Evolutionary conservation across 2,888 invertebrate genomes (phyloP).

Genomic region (Pteria penguin): DNA sequence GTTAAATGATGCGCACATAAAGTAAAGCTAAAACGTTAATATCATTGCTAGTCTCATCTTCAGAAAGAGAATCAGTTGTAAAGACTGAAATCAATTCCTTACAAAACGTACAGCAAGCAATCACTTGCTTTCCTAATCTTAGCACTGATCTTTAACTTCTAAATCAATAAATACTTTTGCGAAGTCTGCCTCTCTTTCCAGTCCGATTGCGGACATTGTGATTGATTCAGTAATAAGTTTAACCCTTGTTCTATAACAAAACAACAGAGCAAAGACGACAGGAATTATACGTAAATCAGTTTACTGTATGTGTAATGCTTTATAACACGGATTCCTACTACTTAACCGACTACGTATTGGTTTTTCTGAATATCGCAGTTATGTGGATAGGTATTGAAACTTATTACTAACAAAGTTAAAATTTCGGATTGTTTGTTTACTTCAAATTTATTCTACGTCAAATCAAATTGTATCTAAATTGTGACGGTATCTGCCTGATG

Average conservation of each 20-base stretch:
- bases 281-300: neutral
- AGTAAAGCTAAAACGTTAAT: too few relatives aligned
- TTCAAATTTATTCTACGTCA: too few relatives aligned
- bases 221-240: neutral
- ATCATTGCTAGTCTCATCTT: too few relatives aligned
- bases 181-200: neutral
- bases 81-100: neutral
- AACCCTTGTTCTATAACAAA: neutral
- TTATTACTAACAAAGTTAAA: too few relatives aligned
- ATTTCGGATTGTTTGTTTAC: too few relatives aligned
- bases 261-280: neutral
- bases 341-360: too few relatives aligned
- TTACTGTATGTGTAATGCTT: neutral
- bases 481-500: too few relatives aligned
- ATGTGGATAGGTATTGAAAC: too few relatives aligned
- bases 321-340: neutral
- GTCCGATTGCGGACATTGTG: neutral
- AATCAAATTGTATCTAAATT: too few relatives aligned
- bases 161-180: neutral
- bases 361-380: too few relatives aligned
- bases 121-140: neutral
- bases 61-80: too few relatives aligned
- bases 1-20: too few relatives aligned
- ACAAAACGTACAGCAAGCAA: neutral
- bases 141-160: neutral